Conservation (phyloP, 2,888 invertebrate species). For the Yponomeuta cagnagella region DNA sequence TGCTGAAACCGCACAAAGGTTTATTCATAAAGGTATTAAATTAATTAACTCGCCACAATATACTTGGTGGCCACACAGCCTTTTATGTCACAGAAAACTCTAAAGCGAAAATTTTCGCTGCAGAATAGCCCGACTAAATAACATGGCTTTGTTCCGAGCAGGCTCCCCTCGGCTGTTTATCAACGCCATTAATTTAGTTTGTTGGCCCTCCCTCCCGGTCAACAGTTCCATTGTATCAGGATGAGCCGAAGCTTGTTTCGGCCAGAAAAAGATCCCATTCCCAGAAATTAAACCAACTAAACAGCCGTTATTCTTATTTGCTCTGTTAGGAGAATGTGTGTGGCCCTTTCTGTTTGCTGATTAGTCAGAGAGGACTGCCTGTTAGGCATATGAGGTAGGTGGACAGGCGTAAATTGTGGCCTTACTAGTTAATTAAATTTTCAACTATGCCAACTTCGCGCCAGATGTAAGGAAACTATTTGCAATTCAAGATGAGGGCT, state of each 20-base stretch:
- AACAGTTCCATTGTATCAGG: slow-evolving; percentile 17
- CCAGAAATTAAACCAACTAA: not conserved
- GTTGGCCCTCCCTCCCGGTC: slow-evolving; percentile 17
- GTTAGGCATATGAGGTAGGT: not conserved
- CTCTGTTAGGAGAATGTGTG: not conserved
- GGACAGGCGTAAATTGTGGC: not conserved
- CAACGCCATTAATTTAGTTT: slow-evolving; percentile 18
- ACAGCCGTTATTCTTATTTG: not conserved
- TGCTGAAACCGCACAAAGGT: too few relatives aligned
- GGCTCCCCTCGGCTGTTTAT: slow-evolving; percentile 10
- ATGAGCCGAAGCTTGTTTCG: slow-evolving; percentile 9
- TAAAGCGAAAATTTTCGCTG: slow-evolving; percentile 2
- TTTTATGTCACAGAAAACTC: not conserved
- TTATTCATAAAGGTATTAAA: too few relatives aligned
- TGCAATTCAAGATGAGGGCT: not conserved
- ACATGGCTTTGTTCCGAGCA: slow-evolving; percentile 4
- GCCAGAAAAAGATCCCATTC: not conserved
- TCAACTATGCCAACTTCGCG: not conserved
- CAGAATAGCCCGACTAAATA: slow-evolving; percentile 7
- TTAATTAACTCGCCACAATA: too few relatives aligned
- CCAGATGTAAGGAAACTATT: not conserved
- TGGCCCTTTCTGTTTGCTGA: not conserved
- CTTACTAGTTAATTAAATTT: not conserved
- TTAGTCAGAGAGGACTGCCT: not conserved
- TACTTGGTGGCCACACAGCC: too few relatives aligned